These are phyloP conservation scores for Parauchenoglanis punctatus DNA, from an alignment of 2,797 vertebrate species.

Conservation along the genomic window DNA sequence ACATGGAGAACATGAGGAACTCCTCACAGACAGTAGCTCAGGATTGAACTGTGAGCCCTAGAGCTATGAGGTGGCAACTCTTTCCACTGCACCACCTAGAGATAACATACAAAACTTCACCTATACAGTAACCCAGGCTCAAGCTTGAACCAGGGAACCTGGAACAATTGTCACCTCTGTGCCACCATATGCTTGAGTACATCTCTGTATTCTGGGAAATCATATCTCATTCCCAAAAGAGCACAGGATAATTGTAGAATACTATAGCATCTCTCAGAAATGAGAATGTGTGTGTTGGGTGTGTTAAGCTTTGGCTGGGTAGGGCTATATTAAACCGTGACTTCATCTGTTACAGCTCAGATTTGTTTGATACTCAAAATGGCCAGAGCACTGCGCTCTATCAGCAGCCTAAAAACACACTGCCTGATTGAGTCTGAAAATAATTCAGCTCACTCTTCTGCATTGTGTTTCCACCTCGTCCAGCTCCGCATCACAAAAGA, in stretches of 20 bases:
- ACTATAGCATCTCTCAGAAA: not conserved
- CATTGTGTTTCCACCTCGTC: slow-evolving; percentile 43
- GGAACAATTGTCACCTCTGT: not conserved
- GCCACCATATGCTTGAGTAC: not conserved
- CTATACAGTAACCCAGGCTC: not conserved
- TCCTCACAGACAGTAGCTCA: not conserved
- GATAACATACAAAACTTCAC: not conserved
- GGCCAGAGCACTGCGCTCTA: slow-evolving; percentile 54
- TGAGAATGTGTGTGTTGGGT: slow-evolving; percentile 3
- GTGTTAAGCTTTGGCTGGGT: slow-evolving; percentile 36
- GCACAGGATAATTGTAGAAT: not conserved
- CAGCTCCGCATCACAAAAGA: slow-evolving; percentile 47
- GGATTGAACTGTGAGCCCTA: not conserved
- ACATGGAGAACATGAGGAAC: not conserved
- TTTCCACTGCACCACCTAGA: not conserved
- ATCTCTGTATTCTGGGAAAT: not conserved
- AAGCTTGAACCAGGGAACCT: not conserved
- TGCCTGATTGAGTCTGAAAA: slow-evolving; percentile 68
- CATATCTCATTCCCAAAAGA: not conserved
- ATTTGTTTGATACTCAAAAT: slow-evolving; percentile 56
- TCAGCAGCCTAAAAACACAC: slow-evolving; percentile 53
- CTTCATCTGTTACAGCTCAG: slow-evolving; percentile 61
- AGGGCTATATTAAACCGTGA: slow-evolving; percentile 54
- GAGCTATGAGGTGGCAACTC: not conserved
- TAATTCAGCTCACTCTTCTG: slow-evolving; percentile 64